Base-by-base conservation (phyloP, 2,888 invertebrate genomes). In the Leucoma salicis region DNA sequence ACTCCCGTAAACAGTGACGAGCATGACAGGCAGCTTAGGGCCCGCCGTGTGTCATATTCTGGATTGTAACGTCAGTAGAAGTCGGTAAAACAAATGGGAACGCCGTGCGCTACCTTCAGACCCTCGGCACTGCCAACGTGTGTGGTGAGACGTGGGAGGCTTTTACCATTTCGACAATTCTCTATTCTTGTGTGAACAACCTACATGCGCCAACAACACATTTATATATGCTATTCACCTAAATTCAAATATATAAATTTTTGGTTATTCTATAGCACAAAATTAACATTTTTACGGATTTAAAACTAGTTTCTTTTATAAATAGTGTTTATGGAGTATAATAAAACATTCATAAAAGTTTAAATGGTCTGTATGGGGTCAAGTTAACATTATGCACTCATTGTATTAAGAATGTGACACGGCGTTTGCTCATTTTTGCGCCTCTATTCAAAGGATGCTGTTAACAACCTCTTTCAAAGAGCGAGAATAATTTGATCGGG, bases 391-490 rank as follows among this genome's bases (percentile, higher is more conserved):
- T 82, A 82, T 84, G 79, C 82, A 80, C 76, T 80, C 67, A 71
- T 70, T 76, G 67, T 70, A 70, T 77, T 70, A 58, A 72, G 70
- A 80, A 82, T 81, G 77, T 79, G 84, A 77, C 81, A 77, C 80
- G 75, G 77, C 77, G 76, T 77, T 85, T 89, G 89, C 85, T 88
- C 89, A 86, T 82, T 89, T 88, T 74, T 78, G 76, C 78, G 81
- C 66, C 78, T 66, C 80, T 63, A 82, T 87, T 86, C 76, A 87
- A 80, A 70, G 82, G 85, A 85, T 82, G 85, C 86, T 87, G 89
- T 89, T 89, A 89, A 89, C 89, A 89, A 86, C 83, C 75, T 77
- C 75, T 81, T 75, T 86, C 66, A 89, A 87, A 85, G 82, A 84
- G 79, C 86, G 79, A 79, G 82, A 66, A 89, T 88, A 87, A 88